Evolutionary conservation across 2,888 invertebrate genomes (phyloP).

Genomic region (Pheosia gnoma): DNA sequence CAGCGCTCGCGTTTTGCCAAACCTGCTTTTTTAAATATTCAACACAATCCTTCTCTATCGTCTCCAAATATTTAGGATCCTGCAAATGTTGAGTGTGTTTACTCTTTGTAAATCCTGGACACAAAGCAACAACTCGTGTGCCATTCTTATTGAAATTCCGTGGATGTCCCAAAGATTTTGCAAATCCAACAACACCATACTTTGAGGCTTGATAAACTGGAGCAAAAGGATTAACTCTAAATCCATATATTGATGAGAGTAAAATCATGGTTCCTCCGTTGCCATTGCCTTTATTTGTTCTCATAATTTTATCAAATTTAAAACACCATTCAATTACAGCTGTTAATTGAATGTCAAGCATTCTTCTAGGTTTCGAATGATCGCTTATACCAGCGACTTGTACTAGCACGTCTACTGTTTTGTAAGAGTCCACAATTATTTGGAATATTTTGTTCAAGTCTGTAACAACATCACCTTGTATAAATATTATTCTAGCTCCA

Average conservation of each 20-base stretch:
- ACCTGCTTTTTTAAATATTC: conserved; percentile 12
- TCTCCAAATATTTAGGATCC: conserved; percentile 6
- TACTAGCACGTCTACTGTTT: conserved; percentile 22
- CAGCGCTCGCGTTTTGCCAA: conserved; percentile 48
- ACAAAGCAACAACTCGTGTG: conserved; percentile 38
- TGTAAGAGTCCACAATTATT: conserved; percentile 16
- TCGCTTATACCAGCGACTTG: conserved; percentile 16
- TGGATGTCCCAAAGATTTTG: conserved; percentile 62
- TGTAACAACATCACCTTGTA: conserved; percentile 43
- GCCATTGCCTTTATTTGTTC: conserved; percentile 67
- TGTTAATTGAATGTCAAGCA: conserved; percentile 19
- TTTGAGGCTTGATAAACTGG: conserved; percentile 68
- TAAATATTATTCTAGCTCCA: conserved; percentile 27
- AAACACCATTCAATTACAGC: conserved; percentile 47
- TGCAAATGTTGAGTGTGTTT: not conserved
- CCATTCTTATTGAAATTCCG: conserved; percentile 66
- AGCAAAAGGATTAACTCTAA: conserved; percentile 12
- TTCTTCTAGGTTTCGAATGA: conserved; percentile 4
- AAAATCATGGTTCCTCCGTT: conserved; percentile 85
- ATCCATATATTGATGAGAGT: conserved; percentile 54
- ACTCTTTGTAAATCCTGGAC: conserved; percentile 31
- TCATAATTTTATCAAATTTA: conserved; percentile 78
- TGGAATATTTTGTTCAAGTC: conserved; percentile 24
- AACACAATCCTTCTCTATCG: conserved; percentile 6
- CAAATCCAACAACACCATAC: conserved; percentile 72